phyloP scores from a whole-genome alignment of 2,888 invertebrate species.

The Augochlorella aurata region DNA sequence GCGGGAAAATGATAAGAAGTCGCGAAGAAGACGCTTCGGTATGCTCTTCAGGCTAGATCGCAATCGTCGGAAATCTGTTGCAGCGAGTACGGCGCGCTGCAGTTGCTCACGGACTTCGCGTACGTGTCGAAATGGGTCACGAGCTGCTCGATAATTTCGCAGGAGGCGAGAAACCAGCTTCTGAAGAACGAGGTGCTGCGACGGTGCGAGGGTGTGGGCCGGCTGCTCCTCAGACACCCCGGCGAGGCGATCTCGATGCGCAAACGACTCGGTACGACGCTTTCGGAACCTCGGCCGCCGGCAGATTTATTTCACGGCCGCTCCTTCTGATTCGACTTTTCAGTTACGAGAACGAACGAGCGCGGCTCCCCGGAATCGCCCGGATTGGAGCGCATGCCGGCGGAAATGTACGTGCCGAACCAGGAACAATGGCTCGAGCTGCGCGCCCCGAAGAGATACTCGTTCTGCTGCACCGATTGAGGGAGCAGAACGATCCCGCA shows the following conservation, averaged over 20 bases:
- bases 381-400: conserved; percentile 88
- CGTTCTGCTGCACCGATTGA: conserved; percentile 73
- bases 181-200: conserved; percentile 84
- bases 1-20: too few species aligned
- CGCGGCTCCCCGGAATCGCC: conserved; percentile 79
- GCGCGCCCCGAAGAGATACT: conserved; percentile 84
- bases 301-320: not conserved
- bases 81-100: conserved; percentile 89
- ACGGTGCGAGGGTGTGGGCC: conserved; percentile 93
- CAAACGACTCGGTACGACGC: conserved; percentile 68
- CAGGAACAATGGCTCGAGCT: conserved; percentile 94
- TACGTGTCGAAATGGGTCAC: conserved; percentile 90
- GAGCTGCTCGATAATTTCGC: conserved; percentile 84
- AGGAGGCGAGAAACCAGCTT: conserved; percentile 81
- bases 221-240: conserved; percentile 89
- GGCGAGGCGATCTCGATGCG: conserved; percentile 92
- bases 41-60: too few species aligned
- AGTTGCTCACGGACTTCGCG: conserved; percentile 91
- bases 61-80: not conserved
- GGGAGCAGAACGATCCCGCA: not conserved
- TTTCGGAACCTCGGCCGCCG: too few species aligned
- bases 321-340: conserved; percentile 22
- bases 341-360: conserved; percentile 72
- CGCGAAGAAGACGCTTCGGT: not conserved
- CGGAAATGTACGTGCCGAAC: conserved; percentile 96